Evolutionary conservation across 2,888 invertebrate species (phyloP).

Genomic region (Drosophila rellima): DNA sequence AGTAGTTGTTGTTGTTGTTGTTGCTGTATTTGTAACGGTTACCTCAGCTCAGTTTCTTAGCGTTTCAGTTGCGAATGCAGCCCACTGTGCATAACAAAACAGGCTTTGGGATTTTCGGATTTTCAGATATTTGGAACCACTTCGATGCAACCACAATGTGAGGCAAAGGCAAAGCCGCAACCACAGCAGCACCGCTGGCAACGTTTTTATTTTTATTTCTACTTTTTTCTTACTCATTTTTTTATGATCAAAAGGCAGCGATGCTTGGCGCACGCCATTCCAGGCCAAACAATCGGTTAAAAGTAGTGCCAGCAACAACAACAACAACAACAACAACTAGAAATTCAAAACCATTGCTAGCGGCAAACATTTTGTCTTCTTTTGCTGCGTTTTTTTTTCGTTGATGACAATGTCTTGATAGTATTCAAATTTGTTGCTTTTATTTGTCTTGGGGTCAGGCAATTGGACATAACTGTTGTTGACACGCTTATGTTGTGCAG

Average conservation of each 20-base stretch:
- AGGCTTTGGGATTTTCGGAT: conserved; percentile 46
- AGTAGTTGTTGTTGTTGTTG: conserved; percentile 11
- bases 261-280: conserved; percentile 70
- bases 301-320: conserved; percentile 35
- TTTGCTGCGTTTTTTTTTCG: conserved; percentile 13
- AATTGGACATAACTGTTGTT: conserved; percentile 23
- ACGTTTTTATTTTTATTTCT: conserved; percentile 49
- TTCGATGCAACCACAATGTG: conserved; percentile 13
- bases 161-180: background rate
- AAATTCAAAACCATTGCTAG: conserved; percentile 60
- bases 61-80: conserved; percentile 32
- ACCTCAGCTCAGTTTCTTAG: conserved; percentile 20
- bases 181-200: conserved; percentile 53
- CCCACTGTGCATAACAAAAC: conserved; percentile 77
- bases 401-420: conserved; percentile 72
- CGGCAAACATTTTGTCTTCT: conserved; percentile 39
- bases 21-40: conserved; percentile 32
- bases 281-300: conserved; percentile 49
- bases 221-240: background rate
- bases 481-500: conserved; percentile 21
- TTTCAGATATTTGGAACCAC: too few relatives aligned
- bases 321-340: conserved; percentile 24
- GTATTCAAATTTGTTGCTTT: conserved; percentile 43
- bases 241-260: conserved; percentile 63
- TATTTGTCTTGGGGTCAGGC: conserved; percentile 52